Evolutionary conservation across 2,797 vertebrate species (phyloP), one percentile per base, ranked within the genome.

Genomic region (Echiichthys vipera): DNA sequence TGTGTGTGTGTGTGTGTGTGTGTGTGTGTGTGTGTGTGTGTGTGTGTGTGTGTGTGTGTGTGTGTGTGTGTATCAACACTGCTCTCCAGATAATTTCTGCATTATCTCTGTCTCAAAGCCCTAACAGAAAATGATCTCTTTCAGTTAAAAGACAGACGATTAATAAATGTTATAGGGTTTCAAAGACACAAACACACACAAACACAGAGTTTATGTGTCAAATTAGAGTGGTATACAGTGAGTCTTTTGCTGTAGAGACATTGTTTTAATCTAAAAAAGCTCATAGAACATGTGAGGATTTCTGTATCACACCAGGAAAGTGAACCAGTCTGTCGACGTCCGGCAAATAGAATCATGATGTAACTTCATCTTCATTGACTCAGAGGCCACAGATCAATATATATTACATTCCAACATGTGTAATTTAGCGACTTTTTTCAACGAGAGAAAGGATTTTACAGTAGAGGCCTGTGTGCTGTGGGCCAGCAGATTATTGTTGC

Each of bases 401-500:
- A 13, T 37, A 37, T 54, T 67, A 17, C n/a, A 65, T 80, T 53
- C 61, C 66, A 68, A 72, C 63, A 58, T 70, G 57, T 71, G 47
- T 39, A 25, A 65, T 62, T 53, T 7, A 56, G 9, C 5, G 37
- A 54, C 46, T 37, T 40, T 51, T 53, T 11, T 74, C 17, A 3
- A 12, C 3, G 20, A 27, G n/a, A 13, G 11, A 7, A 12, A 32
- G 46, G 36, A 37, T 65, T 25, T 17, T 32, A 67, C 30, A 81
- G 58, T 15, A 32, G 24, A 71, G 58, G 69, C 70, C 71, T 2
- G 18, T 56, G 62, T 53, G 73, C 63, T 66, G 59, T 65, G 46
- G 68, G n/a, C 75, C 45, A 36, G 75, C 59, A 54, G 64, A 84
- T 84, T 79, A 87, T 87, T 90, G 90, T 93, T 92, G 91, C 91